phyloP scores from a whole-genome alignment of 2,888 invertebrate genomes.

The Lysandra coridon region DNA sequence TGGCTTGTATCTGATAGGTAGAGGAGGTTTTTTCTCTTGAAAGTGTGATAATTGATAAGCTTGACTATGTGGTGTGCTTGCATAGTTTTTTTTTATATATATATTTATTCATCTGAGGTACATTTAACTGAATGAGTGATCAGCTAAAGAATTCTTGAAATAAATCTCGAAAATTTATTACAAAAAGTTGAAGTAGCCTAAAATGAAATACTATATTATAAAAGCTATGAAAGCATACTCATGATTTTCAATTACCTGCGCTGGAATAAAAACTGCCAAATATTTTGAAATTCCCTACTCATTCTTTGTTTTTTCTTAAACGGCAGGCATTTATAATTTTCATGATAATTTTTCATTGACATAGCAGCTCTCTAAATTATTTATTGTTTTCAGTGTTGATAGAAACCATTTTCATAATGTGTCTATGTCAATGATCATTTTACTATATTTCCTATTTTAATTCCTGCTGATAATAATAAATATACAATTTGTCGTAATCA shows the following conservation, averaged over 20 bases:
- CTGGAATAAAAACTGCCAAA: conserved; percentile 7
- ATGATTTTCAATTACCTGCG: background rate
- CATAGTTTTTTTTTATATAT: background rate
- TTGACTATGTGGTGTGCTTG: background rate
- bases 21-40: conserved; percentile 9
- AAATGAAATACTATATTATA: background rate
- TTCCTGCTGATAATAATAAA: background rate
- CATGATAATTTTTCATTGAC: background rate
- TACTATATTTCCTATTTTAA: background rate
- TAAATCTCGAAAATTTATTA: background rate
- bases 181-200: background rate
- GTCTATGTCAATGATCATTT: background rate
- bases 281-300: background rate
- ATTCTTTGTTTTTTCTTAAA: background rate
- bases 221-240: background rate
- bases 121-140: background rate
- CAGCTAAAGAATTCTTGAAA: background rate
- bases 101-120: too few species aligned
- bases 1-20: conserved; percentile 25
- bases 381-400: background rate
- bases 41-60: conserved; percentile 20
- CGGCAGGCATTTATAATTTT: background rate
- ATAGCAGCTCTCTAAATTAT: background rate
- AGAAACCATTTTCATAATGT: background rate
- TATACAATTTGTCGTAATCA: background rate